Evolutionary conservation across 1,140 invertebrate genomes (phyloP).

Genomic region (Homarus americanus): DNA sequence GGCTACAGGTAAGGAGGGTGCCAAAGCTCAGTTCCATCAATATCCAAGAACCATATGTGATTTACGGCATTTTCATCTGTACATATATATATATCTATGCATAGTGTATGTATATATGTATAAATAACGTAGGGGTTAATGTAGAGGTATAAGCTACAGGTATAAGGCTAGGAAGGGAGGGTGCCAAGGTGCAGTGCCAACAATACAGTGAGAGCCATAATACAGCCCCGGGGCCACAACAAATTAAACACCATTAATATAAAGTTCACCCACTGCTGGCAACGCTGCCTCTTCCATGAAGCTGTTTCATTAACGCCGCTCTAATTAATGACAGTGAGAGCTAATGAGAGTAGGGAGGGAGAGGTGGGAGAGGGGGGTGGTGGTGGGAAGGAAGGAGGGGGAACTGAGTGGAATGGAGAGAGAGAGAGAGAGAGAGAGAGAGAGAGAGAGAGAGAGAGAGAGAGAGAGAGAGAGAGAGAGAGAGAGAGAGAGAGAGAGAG

Average conservation of each 20-base stretch:
- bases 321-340: conserved; percentile 51
- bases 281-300: conserved; percentile 6
- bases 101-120: not conserved
- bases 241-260: conserved; percentile 60
- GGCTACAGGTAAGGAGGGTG: too few species aligned
- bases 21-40: too few species aligned
- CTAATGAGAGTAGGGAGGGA: conserved; percentile 49
- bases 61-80: too few species aligned
- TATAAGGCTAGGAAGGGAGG: too few species aligned
- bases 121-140: not conserved
- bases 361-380: not conserved
- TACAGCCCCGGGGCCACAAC: conserved; percentile 15
- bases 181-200: too few species aligned
- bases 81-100: not conserved
- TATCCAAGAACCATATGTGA: too few species aligned
- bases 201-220: not conserved
- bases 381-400: not conserved
- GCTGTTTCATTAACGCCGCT: conserved; percentile 49
- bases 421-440: conserved; percentile 21
- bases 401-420: not conserved
- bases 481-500: not conserved
- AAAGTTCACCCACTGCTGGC: conserved; percentile 23
- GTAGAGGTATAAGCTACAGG: too few species aligned
- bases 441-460: conserved; percentile 28
- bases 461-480: conserved; percentile 24